These are phyloP conservation scores for Apodemia mormo DNA, from an alignment of 2,888 invertebrate species.

Conservation along the genomic window DNA sequence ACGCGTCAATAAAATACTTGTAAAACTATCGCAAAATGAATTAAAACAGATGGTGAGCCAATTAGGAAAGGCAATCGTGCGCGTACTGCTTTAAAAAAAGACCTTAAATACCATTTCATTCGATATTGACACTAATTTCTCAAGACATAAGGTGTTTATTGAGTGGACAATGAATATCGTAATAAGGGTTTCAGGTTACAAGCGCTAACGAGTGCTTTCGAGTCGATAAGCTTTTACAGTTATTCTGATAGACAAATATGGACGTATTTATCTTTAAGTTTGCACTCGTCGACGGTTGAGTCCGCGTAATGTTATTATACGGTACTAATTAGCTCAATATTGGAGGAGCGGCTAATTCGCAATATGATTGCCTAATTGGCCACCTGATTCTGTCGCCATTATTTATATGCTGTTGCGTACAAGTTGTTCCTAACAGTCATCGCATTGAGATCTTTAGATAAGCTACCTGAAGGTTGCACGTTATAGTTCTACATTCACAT, in stretches of 20 bases:
- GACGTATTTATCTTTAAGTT: conserved; percentile 76
- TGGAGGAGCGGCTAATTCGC: conserved; percentile 52
- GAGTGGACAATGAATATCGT: conserved; percentile 44
- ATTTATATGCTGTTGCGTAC: conserved; percentile 13
- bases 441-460: conserved; percentile 5
- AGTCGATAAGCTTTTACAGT: conserved; percentile 72
- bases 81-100: conserved; percentile 73
- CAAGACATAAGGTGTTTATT: conserved; percentile 51
- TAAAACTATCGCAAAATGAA: conserved; percentile 81
- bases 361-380: conserved; percentile 38
- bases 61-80: conserved; percentile 80
- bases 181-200: conserved; percentile 75
- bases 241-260: conserved; percentile 79
- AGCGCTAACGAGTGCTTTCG: conserved; percentile 71
- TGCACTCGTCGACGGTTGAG: conserved; percentile 52
- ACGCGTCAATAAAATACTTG: conserved; percentile 80
- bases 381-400: conserved; percentile 21
- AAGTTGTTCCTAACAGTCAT: conserved; percentile 10
- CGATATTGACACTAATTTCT: conserved; percentile 49
- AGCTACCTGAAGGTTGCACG: conserved; percentile 6
- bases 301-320: conserved; percentile 60
- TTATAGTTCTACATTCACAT: not conserved
- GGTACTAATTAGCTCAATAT: conserved; percentile 58
- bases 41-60: conserved; percentile 80
- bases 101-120: conserved; percentile 48